phyloP scores from a whole-genome alignment of 2,797 vertebrate species.

The Oryzias sinensis region DNA sequence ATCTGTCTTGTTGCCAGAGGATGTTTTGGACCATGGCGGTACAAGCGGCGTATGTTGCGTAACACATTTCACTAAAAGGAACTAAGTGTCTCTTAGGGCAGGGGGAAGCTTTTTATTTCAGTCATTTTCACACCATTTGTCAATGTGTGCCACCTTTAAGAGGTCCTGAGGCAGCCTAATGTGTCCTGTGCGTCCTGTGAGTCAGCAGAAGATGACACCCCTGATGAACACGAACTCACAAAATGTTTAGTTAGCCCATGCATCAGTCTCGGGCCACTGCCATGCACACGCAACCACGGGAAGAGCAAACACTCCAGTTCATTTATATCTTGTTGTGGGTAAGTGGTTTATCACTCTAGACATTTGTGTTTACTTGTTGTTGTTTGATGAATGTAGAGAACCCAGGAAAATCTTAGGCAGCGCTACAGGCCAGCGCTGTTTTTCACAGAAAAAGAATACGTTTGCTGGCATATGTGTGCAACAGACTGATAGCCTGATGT shows the following conservation, averaged over 20 bases:
- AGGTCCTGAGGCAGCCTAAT: conserved; percentile 7
- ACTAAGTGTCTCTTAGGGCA: conserved; percentile 13
- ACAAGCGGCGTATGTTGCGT: conserved; percentile 28
- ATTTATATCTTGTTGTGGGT: neutral
- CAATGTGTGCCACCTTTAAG: conserved; percentile 53
- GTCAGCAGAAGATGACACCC: conserved; percentile 57
- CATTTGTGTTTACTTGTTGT: neutral
- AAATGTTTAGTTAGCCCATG: too few relatives aligned
- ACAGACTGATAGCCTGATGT: conserved; percentile 41
- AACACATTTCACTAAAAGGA: conserved; percentile 23
- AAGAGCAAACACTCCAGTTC: conserved; percentile 11
- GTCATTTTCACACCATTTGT: conserved; percentile 28
- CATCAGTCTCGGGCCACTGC: conserved; percentile 4
- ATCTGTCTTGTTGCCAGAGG: conserved; percentile 26
- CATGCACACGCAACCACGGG: conserved; percentile 6
- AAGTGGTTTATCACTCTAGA: neutral
- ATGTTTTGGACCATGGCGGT: conserved; percentile 13
- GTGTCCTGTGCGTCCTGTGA: conserved; percentile 62
- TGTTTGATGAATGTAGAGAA: conserved; percentile 7
- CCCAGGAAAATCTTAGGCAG: conserved; percentile 4
- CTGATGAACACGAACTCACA: conserved; percentile 20
- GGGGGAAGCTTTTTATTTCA: conserved; percentile 21
- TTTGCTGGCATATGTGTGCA: conserved; percentile 5
- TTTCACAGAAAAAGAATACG: conserved; percentile 12
- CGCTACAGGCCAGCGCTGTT: neutral